These are phyloP conservation scores for Orbicella faveolata DNA, from an alignment of 64 coral and sea anemone species.

Conservation along the genomic window DNA sequence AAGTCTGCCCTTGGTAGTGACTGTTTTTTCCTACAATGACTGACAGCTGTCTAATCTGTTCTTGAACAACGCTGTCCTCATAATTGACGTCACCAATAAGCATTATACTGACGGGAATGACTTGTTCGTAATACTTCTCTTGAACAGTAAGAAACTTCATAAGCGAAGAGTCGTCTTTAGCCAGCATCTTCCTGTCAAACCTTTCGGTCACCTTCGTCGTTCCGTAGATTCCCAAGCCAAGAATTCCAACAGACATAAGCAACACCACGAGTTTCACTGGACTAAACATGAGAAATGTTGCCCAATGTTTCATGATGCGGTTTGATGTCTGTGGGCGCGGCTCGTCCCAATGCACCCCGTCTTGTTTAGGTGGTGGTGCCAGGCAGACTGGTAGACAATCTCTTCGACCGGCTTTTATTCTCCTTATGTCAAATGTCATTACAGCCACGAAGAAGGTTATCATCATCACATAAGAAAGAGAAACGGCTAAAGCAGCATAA, in stretches of 20 bases:
- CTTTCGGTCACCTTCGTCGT: slow-evolving; percentile 55
- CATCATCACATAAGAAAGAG: slow-evolving; percentile 61
- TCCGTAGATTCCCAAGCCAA: slow-evolving; percentile 53
- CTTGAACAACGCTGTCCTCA: slow-evolving; percentile 22
- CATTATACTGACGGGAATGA: slow-evolving; percentile 57
- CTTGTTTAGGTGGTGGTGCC: slow-evolving; percentile 36
- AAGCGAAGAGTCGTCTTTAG: slow-evolving; percentile 54
- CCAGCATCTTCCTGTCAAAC: slow-evolving; percentile 36
- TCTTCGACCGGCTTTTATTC: slow-evolving; percentile 56
- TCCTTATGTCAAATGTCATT: slow-evolving; percentile 68
- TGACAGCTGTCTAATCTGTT: slow-evolving; percentile 48
- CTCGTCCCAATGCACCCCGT: slow-evolving; percentile 32
- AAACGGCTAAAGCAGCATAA: slow-evolving; percentile 58
- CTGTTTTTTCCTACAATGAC: slow-evolving; percentile 48
- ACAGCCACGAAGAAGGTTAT: slow-evolving; percentile 69
- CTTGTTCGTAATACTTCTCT: slow-evolving; percentile 49
- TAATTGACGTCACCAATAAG: slow-evolving; percentile 45
- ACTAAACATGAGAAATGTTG: slow-evolving; percentile 38
- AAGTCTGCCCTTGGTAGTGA: slow-evolving; percentile 28
- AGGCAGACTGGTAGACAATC: slow-evolving; percentile 51
- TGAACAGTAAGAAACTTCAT: slow-evolving; percentile 37
- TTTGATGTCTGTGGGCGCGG: slow-evolving; percentile 45
- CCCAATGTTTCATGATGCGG: slow-evolving; percentile 45
- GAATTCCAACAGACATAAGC: slow-evolving; percentile 3
- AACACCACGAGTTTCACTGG: slow-evolving; percentile 36